Evolutionary conservation across 1,140 invertebrate genomes (phyloP).

Genomic region (Colletes gigas): DNA sequence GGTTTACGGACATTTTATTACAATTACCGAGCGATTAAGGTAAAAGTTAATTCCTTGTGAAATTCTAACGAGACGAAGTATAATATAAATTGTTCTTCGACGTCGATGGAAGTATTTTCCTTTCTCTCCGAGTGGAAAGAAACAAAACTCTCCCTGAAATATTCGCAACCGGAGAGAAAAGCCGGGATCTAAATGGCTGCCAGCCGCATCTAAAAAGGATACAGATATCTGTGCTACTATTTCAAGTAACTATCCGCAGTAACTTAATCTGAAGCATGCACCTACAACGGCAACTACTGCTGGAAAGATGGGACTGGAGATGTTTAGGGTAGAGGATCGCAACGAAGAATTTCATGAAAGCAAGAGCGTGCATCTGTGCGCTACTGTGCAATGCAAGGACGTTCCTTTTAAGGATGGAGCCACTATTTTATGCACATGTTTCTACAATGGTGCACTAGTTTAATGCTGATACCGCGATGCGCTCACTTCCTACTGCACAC

Average conservation of each 20-base stretch:
- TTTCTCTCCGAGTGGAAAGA: too few species aligned
- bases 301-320: constrained; percentile 51
- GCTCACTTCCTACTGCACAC: constrained; percentile 47
- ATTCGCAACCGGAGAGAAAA: constrained; percentile 12
- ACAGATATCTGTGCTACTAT: constrained; percentile 48
- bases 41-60: too few species aligned
- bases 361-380: constrained; percentile 52
- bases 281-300: constrained; percentile 19
- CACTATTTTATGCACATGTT: constrained; percentile 50
- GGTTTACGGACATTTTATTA: too few species aligned
- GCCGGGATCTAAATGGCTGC: constrained; percentile 3
- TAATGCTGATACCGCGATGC: constrained; percentile 51
- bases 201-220: constrained; percentile 23
- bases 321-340: constrained; percentile 47
- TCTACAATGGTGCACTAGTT: constrained; percentile 50
- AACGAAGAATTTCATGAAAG: constrained; percentile 56
- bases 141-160: not conserved
- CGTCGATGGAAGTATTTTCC: too few species aligned
- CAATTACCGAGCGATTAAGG: too few species aligned
- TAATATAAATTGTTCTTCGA: too few species aligned
- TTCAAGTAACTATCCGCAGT: constrained; percentile 45
- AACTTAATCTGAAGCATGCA: constrained; percentile 51
- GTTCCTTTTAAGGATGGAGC: constrained; percentile 51
- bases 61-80: too few species aligned
- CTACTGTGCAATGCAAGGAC: constrained; percentile 55